These are phyloP conservation scores for Menidia menidia DNA, from an alignment of 2,797 vertebrate species.

Conservation along the genomic window DNA sequence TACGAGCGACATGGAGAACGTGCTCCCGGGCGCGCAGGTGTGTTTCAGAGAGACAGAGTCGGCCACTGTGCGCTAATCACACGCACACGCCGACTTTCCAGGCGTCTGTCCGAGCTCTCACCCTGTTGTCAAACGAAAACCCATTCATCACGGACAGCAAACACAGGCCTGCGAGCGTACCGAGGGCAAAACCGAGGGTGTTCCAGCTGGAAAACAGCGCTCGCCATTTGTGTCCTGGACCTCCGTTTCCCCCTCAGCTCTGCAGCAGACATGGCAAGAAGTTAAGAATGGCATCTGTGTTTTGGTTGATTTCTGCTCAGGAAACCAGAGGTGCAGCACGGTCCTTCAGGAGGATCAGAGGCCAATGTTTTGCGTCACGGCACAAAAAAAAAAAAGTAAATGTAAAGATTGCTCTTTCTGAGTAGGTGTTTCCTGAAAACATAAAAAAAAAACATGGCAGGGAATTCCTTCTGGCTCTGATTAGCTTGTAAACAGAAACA, in stretches of 20 bases:
- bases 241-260: slow-evolving; percentile 3
- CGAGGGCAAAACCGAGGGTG: slow-evolving; percentile 45
- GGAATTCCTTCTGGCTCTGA: slow-evolving; percentile 58
- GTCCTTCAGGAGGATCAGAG: slow-evolving; percentile 15
- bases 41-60: not conserved
- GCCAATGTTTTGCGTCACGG: slow-evolving; percentile 18
- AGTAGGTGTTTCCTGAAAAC: slow-evolving; percentile 18
- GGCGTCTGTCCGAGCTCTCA: slow-evolving; percentile 29
- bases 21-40: not conserved
- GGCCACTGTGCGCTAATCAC: not conserved
- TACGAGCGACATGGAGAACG: slow-evolving; percentile 15
- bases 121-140: slow-evolving; percentile 46
- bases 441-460: slow-evolving; percentile 27
- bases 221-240: not conserved
- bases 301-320: slow-evolving; percentile 19
- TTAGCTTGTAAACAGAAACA: slow-evolving; percentile 5
- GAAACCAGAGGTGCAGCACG: slow-evolving; percentile 48
- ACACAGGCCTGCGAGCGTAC: slow-evolving; percentile 38
- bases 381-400: slow-evolving; percentile 28
- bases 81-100: slow-evolving; percentile 1
- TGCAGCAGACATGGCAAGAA: slow-evolving; percentile 16
- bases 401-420: slow-evolving; percentile 11
- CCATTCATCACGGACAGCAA: slow-evolving; percentile 47
- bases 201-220: slow-evolving; percentile 36
- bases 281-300: slow-evolving; percentile 21